These are phyloP conservation scores for Drosophila peninsularis DNA, from an alignment of 2,888 invertebrate species.

Conservation along the genomic window DNA sequence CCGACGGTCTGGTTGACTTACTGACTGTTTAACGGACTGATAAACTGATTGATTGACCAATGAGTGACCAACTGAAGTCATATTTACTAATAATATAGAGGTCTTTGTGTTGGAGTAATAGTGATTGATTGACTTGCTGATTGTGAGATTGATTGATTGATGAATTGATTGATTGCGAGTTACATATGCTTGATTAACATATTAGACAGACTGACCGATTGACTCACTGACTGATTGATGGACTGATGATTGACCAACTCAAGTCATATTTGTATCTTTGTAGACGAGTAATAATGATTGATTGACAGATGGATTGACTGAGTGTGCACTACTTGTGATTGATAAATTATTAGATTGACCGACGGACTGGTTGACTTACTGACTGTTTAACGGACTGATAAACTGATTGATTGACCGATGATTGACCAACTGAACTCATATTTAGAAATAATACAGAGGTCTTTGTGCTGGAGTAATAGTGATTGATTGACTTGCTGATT, in stretches of 20 bases:
- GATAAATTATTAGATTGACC: no score
- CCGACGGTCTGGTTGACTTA: not conserved
- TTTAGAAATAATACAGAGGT: no score
- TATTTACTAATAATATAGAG: no score
- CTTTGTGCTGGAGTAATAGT: no score
- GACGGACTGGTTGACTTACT: not conserved
- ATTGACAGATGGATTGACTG: not conserved
- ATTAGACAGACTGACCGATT: no score
- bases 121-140: not conserved
- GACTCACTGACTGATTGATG: not conserved
- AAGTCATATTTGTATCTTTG: no score
- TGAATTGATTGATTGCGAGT: not conserved
- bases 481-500: not conserved
- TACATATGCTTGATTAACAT: no score
- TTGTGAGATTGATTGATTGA: not conserved
- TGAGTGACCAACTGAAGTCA: not conserved
- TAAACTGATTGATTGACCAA: not conserved
- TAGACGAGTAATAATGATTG: no score
- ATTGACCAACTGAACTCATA: not conserved
- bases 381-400: not conserved
- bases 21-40: not conserved
- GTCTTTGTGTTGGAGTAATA: no score
- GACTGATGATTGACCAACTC: no score
- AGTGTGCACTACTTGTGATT: no score
- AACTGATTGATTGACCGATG: not conserved